Base-by-base conservation (phyloP, 2,888 invertebrate genomes). In the Brenthis hecate region DNA sequence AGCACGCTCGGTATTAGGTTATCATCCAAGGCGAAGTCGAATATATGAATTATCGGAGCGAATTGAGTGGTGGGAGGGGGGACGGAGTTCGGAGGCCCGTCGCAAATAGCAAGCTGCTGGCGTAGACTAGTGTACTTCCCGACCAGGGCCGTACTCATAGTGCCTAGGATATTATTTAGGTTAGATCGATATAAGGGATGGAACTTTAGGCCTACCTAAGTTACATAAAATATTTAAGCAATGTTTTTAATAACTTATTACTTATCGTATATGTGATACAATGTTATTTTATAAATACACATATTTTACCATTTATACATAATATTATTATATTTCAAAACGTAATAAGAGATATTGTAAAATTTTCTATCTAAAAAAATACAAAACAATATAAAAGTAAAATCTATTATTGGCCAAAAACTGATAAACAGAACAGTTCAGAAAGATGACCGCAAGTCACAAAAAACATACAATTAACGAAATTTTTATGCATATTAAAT, bases 101-200 rank as follows among this genome's bases (percentile, higher is more conserved):
- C 88, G 83, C 88, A 89, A 91, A 90, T 89, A 90, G 88, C 89
- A 85, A 88, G 82, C 88, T 89, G 88, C 86, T 89, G 89, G 89
- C 89, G 88, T 74, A 84, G 78, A 60, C 72, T 85, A 85, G 78
- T 85, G 84, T 87, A 82, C 86, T 85, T 84, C 82, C 79, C 79
- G 75, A 32, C 76, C 88, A 88, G 89, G 83, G 85, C 77, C 84
- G 89, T 67, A 89, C 63, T 74, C 28, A 64, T 50, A 48, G 43
- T 28, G 53, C 50, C 55, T 60, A 60, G 55, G 19, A 51, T 28
- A 53, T 43, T 60, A 54, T 68, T 65, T 65, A 65, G 66, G 66
- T 60, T 62, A 62, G 23, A 61, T 61, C 62, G 61, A 61, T 62
- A 43, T 43, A 62, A 56, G 64, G 47, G 55, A 56, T 36, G 51